A percentile compares a stretch with the other conserved stretches of the same genome.
Conservation (phyloP, 1,140 invertebrate species). For the fruit fly (Drosophila melanogaster) region DNA sequence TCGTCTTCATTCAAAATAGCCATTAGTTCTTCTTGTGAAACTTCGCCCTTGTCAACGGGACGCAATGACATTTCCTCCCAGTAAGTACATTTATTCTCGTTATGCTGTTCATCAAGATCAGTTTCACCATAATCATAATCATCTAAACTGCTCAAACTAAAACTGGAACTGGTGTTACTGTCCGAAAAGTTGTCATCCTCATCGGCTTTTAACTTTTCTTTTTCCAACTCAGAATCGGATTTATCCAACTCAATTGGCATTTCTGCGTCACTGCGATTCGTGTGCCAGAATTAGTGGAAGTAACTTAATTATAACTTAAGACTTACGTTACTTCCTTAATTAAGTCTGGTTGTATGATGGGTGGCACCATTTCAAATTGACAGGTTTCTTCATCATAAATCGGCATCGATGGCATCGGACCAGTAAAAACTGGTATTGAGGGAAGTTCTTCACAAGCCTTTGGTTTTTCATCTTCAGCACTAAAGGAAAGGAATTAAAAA, state of each 20-base stretch:
- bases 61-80: slow-evolving; percentile 25
- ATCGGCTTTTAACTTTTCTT: too few relatives aligned
- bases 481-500: background rate
- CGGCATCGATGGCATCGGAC: slow-evolving; percentile 14
- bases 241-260: background rate
- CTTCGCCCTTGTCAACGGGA: slow-evolving; percentile 31
- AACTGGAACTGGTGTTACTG: background rate
- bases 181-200: background rate
- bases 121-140: background rate
- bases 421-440: background rate
- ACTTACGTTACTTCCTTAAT: background rate
- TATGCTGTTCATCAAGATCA: background rate
- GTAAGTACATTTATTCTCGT: background rate
- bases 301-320: background rate
- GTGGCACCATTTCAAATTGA: slow-evolving; percentile 1
- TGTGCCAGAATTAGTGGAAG: background rate
- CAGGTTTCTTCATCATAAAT: background rate
- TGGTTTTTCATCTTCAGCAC: background rate
- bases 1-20: slow-evolving; percentile 4
- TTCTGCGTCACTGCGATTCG: background rate
- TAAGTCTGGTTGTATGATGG: background rate
- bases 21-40: slow-evolving; percentile 6
- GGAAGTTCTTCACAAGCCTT: background rate
- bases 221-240: background rate
- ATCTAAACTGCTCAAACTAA: background rate